A percentile compares a stretch with the other conserved stretches of the same genome.
Conservation (phyloP, 2,797 vertebrate genomes). For the Lacerta viridis region DNA sequence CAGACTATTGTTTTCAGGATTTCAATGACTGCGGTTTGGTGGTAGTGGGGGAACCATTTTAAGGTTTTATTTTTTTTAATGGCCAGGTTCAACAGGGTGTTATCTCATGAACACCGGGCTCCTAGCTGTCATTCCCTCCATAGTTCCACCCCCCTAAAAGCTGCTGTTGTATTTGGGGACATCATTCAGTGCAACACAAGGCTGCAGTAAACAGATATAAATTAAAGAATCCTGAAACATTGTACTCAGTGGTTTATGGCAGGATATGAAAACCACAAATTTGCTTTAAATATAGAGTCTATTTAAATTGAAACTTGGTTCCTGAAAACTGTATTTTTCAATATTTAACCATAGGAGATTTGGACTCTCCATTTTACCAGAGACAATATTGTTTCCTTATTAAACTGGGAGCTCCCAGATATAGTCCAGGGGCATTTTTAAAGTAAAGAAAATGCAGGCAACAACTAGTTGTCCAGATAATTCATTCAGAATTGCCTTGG, state of each 20-base stretch:
- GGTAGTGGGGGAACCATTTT: neutral
- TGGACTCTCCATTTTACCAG: neutral
- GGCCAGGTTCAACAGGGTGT: no score
- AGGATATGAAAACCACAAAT: neutral
- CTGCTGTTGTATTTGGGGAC: neutral
- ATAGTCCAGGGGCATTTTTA: neutral
- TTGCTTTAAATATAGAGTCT: no score
- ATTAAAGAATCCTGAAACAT: neutral
- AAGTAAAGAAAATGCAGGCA: neutral
- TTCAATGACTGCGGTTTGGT: conserved; percentile 3
- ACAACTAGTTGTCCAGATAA: neutral
- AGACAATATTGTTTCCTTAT: neutral
- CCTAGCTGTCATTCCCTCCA: neutral
- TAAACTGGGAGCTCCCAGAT: neutral
- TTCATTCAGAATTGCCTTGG: neutral
- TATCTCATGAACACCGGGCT: neutral
- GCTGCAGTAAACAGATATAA: neutral
- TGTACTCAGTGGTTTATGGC: neutral
- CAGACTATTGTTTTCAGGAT: conserved; percentile 1
- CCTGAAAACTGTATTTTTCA: neutral
- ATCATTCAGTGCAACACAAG: neutral
- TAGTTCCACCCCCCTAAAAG: neutral
- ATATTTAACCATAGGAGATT: neutral
- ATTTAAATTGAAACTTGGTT: neutral
- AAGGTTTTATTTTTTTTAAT: no score